A percentile compares a stretch with the other conserved stretches of the same genome.
Evolutionary conservation across 2,113 vertebrate genomes (phyloP).

Genomic region (Phodopus roborovskii): DNA sequence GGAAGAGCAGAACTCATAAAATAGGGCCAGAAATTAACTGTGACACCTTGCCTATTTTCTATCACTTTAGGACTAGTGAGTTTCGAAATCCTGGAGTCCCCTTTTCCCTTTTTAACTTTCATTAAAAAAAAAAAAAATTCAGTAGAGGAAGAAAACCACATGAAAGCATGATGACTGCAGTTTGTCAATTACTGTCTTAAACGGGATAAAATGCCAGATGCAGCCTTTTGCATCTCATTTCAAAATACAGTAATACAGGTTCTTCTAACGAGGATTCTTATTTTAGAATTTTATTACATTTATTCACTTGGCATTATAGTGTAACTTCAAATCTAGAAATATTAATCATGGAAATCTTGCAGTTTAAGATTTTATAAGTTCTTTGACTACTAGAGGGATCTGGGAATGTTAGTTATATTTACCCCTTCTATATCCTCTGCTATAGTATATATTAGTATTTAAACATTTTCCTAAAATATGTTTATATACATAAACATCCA

Average conservation of each 20-base stretch:
- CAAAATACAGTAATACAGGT: slow-evolving; percentile 71
- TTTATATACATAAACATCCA: slow-evolving; percentile 67
- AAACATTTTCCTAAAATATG: slow-evolving; percentile 73
- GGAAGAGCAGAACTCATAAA: slow-evolving; percentile 88
- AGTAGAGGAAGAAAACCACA: slow-evolving; percentile 17
- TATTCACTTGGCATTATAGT: slow-evolving; percentile 56
- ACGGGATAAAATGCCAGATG: slow-evolving; percentile 75
- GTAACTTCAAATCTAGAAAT: slow-evolving; percentile 66
- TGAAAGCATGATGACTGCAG: slow-evolving; percentile 53
- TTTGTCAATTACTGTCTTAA: slow-evolving; percentile 80
- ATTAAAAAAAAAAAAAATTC: slow-evolving; percentile 68
- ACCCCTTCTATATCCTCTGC: slow-evolving; percentile 36
- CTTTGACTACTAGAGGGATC: not conserved
- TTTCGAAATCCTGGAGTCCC: slow-evolving; percentile 84
- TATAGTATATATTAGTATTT: slow-evolving; percentile 56
- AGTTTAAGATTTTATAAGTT: slow-evolving; percentile 50
- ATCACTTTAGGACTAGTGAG: slow-evolving; percentile 86
- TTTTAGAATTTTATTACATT: slow-evolving; percentile 77
- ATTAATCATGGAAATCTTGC: slow-evolving; percentile 53
- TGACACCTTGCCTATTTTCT: slow-evolving; percentile 89
- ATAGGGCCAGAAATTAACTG: slow-evolving; percentile 89
- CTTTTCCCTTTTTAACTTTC: slow-evolving; percentile 79
- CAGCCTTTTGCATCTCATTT: slow-evolving; percentile 72
- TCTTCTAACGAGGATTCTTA: slow-evolving; percentile 71
- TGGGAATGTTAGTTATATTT: slow-evolving; percentile 18